Evolutionary conservation across 2,888 invertebrate species (phyloP).

Genomic region (Erannis defoliaria): DNA sequence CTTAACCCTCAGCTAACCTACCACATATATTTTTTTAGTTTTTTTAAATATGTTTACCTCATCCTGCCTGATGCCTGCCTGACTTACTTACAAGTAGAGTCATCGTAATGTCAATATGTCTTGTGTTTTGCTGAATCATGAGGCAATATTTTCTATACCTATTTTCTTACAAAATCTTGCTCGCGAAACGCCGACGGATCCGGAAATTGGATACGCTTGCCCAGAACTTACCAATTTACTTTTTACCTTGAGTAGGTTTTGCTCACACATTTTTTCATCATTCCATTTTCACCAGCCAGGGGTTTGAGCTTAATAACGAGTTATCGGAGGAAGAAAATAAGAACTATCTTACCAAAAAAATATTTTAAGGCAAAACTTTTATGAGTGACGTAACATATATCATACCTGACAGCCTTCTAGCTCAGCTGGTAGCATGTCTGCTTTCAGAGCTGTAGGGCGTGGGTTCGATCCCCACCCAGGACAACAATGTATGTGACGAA

Average conservation of each 20-base stretch:
- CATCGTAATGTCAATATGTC: not conserved
- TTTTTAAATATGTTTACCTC: no score
- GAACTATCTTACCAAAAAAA: not conserved
- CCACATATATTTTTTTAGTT: no score
- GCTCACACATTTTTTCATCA: slow-evolving; percentile 34
- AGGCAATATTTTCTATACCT: slow-evolving; percentile 26
- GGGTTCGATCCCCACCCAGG: no score
- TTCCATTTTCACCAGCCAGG: slow-evolving; percentile 25
- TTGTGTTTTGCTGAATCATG: not conserved
- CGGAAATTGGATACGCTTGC: slow-evolving; percentile 43
- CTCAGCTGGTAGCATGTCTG: no score
- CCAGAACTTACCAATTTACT: slow-evolving; percentile 40
- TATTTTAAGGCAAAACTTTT: not conserved
- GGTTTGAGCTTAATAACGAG: slow-evolving; percentile 26
- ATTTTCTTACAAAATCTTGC: slow-evolving; percentile 26
- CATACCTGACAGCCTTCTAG: no score
- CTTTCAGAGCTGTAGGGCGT: no score
- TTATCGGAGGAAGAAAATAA: slow-evolving; percentile 16
- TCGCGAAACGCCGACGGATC: slow-evolving; percentile 31
- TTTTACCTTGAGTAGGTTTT: slow-evolving; percentile 40
- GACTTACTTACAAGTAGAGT: no score
- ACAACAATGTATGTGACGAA: no score
- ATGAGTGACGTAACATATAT: not conserved
- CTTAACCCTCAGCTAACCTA: no score
- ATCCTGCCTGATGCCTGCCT: no score